Conservation (phyloP, 2,113 vertebrate species). For the Galemys pyrenaicus region DNA sequence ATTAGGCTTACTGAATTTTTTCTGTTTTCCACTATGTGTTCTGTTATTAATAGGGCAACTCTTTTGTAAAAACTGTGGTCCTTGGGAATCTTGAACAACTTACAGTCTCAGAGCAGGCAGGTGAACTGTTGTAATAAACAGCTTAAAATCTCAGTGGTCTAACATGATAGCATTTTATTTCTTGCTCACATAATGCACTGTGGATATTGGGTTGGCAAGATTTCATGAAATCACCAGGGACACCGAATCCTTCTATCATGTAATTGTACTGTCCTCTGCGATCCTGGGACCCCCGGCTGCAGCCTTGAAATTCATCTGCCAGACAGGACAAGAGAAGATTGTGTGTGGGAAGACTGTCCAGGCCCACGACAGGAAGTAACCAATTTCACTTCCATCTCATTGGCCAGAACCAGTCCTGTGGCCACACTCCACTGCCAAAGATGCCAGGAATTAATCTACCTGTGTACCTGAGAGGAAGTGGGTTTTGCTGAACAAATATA, state of each 20-base stretch:
- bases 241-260: neutral
- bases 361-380: neutral
- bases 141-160: constrained; percentile 18
- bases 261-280: neutral
- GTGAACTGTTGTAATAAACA: neutral
- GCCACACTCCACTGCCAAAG: neutral
- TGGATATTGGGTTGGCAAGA: neutral
- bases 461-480: neutral
- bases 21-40: neutral
- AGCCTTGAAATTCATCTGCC: neutral
- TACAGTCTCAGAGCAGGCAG: neutral
- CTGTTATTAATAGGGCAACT: neutral
- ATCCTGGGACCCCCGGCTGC: neutral
- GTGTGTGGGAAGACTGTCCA: neutral
- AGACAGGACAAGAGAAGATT: neutral
- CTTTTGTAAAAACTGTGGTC: neutral
- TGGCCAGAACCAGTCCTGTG: neutral
- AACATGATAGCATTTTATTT: neutral
- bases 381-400: neutral
- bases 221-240: neutral
- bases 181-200: neutral
- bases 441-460: neutral
- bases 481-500: neutral
- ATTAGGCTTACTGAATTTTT: neutral
- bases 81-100: neutral